Evolutionary conservation across 2,797 vertebrate species (phyloP), one percentile per base, ranked within the genome.

Genomic region (Propithecus perrieri): DNA sequence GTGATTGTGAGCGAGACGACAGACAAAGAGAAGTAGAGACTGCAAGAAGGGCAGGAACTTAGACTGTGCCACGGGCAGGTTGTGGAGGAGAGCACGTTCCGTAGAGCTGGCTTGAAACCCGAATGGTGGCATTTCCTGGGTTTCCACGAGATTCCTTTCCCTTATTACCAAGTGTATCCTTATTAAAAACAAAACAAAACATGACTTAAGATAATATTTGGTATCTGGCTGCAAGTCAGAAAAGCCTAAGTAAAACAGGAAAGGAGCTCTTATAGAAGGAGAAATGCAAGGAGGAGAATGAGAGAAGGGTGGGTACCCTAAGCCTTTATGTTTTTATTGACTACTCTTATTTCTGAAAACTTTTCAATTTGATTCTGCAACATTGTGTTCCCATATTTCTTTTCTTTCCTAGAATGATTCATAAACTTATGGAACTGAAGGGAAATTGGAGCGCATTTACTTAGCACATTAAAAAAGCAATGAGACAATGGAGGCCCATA

Each of bases 361-460:
- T 18, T 89, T 69, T 74, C 63, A 86, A n/a, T 35, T 50, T 80
- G 81, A 61, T 87, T 92, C 48, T 92, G 80, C 74, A 94, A 67
- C 71, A 85, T 12, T 33, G 81, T 43, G 35, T 65, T 92, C 74
- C 38, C 71, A 65, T 15, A 43, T 63, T 57, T 93, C 53, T 69
- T 80, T 63, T 59, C 80, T 65, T 96, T 91, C 90, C 65, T 87
- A 83, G 91, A 71, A 88, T 92, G 89, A 97, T 81, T 92, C 48
- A 88, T 41, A 63, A 91, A 20, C 55, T 79, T 71, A 80, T 74
- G 91, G 85, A 85, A 90, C 55, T n/a, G 18, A 80, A 87, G 91
- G 61, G 41, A 93, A 91, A 86, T 84, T 33, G 67, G 67, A 91
- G 18, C 33, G 85, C 81, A 35, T 46, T 38, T 26, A 87, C 46